A percentile compares a stretch with the other conserved stretches of the same genome.
These are phyloP conservation scores for Danio choprae DNA, from an alignment of 2,797 vertebrate genomes.

Conservation along the genomic window DNA sequence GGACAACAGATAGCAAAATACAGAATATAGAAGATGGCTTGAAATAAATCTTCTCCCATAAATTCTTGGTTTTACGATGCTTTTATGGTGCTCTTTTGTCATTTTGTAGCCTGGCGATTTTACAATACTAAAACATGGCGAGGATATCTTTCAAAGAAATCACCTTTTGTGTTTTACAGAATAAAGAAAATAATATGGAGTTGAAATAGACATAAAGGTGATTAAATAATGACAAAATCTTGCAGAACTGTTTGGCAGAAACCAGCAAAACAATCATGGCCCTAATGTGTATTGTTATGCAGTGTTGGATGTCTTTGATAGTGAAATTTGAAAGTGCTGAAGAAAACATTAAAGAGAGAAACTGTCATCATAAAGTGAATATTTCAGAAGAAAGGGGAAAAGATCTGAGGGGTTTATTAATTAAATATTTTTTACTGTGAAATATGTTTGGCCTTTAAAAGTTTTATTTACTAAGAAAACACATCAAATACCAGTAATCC, in stretches of 20 bases:
- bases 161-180: constrained; percentile 1
- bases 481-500: background rate
- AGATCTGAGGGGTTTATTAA: background rate
- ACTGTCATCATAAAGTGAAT: background rate
- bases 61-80: background rate
- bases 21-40: too few relatives aligned
- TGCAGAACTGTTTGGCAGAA: background rate
- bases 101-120: background rate
- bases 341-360: background rate
- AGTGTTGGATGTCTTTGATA: background rate
- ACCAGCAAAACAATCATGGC: background rate
- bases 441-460: background rate
- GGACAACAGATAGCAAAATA: too few relatives aligned
- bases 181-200: background rate
- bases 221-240: background rate
- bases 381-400: background rate
- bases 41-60: background rate
- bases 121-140: background rate
- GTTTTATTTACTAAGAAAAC: background rate
- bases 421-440: background rate
- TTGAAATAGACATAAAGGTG: background rate
- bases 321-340: background rate
- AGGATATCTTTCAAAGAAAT: background rate
- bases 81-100: background rate
- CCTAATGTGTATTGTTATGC: background rate